A percentile compares a stretch with the other conserved stretches of the same genome.
These are phyloP conservation scores for Poeciliopsis infans DNA, from an alignment of 2,797 vertebrate species.

Conservation along the genomic window DNA sequence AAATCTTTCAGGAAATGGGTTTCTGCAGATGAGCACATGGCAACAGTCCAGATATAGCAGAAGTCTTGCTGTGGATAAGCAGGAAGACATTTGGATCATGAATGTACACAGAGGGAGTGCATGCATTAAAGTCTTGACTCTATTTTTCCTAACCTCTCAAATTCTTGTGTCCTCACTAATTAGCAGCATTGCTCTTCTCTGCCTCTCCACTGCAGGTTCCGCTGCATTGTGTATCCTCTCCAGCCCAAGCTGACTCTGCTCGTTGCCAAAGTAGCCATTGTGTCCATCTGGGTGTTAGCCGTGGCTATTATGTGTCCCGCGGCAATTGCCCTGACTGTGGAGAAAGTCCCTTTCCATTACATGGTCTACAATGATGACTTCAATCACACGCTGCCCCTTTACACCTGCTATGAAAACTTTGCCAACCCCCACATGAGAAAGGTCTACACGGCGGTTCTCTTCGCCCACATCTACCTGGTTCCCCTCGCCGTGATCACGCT, in stretches of 20 bases:
- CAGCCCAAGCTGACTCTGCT: conserved; percentile 78
- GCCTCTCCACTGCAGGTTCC: conserved; percentile 70
- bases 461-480: conserved; percentile 81
- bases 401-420: conserved; percentile 84
- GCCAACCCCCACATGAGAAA: conserved; percentile 81
- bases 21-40: neutral
- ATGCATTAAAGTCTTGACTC: neutral
- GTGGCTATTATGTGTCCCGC: conserved; percentile 82
- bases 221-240: conserved; percentile 84
- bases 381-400: conserved; percentile 76
- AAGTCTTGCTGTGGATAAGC: neutral
- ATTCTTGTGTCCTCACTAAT: neutral
- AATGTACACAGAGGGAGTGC: neutral
- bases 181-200: neutral
- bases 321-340: conserved; percentile 78
- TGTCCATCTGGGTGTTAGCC: conserved; percentile 81
- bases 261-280: conserved; percentile 79
- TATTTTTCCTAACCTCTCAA: neutral
- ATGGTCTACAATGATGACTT: conserved; percentile 73
- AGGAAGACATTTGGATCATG: neutral
- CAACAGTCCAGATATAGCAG: neutral
- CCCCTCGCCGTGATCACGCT: conserved; percentile 79
- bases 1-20: neutral
- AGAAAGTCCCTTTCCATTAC: conserved; percentile 75
- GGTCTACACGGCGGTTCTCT: conserved; percentile 83